phyloP scores from a whole-genome alignment of 2,888 invertebrate species.

The Rotaria macrura region DNA sequence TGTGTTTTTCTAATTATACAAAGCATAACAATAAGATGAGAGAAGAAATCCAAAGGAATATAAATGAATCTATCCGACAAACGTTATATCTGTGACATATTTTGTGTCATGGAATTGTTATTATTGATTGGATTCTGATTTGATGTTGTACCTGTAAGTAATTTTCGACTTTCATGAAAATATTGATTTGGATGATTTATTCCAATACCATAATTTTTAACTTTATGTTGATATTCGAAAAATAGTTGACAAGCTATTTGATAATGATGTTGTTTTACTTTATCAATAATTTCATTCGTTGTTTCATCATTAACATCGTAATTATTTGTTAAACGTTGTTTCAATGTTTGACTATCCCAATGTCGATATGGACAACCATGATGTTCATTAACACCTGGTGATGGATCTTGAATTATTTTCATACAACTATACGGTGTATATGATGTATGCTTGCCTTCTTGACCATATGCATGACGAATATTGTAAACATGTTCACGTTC shows the following conservation, averaged over 20 bases:
- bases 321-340: slow-evolving; percentile 61
- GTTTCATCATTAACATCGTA: slow-evolving; percentile 47
- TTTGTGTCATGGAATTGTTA: neutral
- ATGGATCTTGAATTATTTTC: slow-evolving; percentile 66
- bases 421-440: slow-evolving; percentile 76
- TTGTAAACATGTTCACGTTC: slow-evolving; percentile 80
- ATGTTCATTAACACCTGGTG: slow-evolving; percentile 65
- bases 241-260: slow-evolving; percentile 79
- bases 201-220: slow-evolving; percentile 49
- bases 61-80: neutral
- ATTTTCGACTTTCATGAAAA: slow-evolving; percentile 62
- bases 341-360: slow-evolving; percentile 63
- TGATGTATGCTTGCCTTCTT: slow-evolving; percentile 77
- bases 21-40: neutral
- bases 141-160: slow-evolving; percentile 20
- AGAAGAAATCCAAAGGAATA: neutral
- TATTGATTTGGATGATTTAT: slow-evolving; percentile 84
- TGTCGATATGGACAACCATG: slow-evolving; percentile 76
- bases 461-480: slow-evolving; percentile 84
- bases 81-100: neutral
- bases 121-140: neutral
- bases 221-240: slow-evolving; percentile 54
- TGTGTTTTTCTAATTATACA: neutral
- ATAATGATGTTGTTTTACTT: slow-evolving; percentile 56
- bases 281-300: slow-evolving; percentile 23